Conservation (phyloP, 2,888 invertebrate genomes). For the Penaeus monodon region DNA sequence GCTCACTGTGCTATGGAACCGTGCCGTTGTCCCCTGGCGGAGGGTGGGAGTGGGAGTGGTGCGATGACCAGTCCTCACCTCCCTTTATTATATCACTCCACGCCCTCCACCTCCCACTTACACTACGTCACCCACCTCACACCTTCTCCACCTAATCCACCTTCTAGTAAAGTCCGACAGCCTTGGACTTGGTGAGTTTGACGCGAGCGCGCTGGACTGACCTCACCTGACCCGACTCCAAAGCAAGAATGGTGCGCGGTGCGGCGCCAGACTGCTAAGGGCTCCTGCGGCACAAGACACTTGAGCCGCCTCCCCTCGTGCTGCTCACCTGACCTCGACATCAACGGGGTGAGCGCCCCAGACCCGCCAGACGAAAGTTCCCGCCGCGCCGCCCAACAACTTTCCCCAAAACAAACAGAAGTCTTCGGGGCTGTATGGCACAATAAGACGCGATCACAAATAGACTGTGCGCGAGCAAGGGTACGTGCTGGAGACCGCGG, state of each 20-base stretch:
- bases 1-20: too few species aligned
- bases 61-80: too few species aligned
- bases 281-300: constrained; percentile 23
- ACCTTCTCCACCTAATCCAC: too few species aligned
- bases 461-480: neutral
- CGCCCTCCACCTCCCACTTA: constrained; percentile 1
- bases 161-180: constrained; percentile 1
- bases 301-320: constrained; percentile 4
- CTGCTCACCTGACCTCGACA: neutral
- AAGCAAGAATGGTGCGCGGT: constrained; percentile 24
- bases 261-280: neutral
- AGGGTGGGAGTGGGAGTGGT: too few species aligned
- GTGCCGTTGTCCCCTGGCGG: too few species aligned
- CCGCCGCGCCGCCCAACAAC: too few species aligned
- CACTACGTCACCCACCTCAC: neutral
- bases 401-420: too few species aligned
- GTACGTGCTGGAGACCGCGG: neutral
- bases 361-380: too few species aligned
- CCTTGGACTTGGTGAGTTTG: neutral
- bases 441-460: too few species aligned
- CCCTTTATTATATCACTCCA: too few species aligned
- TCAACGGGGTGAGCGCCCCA: neutral
- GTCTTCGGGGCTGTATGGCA: too few species aligned
- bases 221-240: constrained; percentile 38
- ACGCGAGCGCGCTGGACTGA: constrained; percentile 1